These are phyloP conservation scores for Coracopsis vasa DNA, from an alignment of 2,113 vertebrate species.

Conservation along the genomic window DNA sequence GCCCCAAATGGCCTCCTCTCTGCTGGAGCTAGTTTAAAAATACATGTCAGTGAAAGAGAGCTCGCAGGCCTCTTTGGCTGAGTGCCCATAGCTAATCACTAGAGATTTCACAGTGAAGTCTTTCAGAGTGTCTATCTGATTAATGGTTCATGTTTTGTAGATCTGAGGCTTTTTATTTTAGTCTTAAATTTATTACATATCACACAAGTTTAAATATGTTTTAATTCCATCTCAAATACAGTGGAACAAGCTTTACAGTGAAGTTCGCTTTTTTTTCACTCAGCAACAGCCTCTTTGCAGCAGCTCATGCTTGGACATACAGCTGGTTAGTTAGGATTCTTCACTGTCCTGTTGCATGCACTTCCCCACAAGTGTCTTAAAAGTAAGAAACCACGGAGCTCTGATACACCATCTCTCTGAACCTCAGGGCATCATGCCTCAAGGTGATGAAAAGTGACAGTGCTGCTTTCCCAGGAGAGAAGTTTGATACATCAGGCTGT, in stretches of 20 bases:
- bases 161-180: constrained; percentile 9
- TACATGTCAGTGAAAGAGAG: constrained; percentile 33
- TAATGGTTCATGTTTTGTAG: constrained; percentile 20
- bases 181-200: constrained; percentile 20
- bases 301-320: not conserved
- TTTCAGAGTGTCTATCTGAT: not conserved
- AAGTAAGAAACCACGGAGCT: not conserved
- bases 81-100: constrained; percentile 7
- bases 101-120: not conserved
- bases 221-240: not conserved
- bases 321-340: not conserved
- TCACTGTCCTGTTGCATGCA: not conserved
- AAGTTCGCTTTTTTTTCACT: not conserved
- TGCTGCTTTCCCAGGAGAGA: not conserved
- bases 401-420: not conserved
- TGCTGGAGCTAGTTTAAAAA: constrained; percentile 46
- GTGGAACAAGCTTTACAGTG: not conserved
- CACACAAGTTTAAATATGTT: not conserved
- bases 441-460: not conserved
- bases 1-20: not conserved
- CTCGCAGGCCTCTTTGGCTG: constrained; percentile 7
- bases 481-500: not conserved
- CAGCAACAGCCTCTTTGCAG: not conserved
- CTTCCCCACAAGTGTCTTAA: not conserved
- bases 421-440: not conserved